Evolutionary conservation across 2,113 vertebrate species (phyloP).

Genomic region (Atractosteus spatula): DNA sequence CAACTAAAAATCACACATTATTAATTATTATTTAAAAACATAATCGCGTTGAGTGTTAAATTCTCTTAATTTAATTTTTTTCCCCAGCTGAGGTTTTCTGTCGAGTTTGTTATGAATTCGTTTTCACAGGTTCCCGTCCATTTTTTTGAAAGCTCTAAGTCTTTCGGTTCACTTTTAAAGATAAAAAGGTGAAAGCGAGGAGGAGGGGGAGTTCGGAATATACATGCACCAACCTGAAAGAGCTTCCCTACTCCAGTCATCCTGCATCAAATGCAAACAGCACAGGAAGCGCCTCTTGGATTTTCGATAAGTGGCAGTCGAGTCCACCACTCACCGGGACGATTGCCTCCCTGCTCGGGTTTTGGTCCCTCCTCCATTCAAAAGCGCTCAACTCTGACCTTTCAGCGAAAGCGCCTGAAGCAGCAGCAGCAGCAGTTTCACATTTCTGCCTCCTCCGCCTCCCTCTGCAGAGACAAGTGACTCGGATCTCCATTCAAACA

Average conservation of each 20-base stretch:
- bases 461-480: slow-evolving; percentile 64
- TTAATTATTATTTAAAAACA: too few species aligned
- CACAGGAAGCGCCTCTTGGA: neutral
- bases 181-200: neutral
- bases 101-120: too few species aligned
- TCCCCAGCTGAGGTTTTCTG: too few species aligned
- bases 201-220: too few species aligned
- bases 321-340: neutral
- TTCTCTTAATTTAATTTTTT: too few species aligned
- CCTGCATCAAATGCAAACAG: neutral
- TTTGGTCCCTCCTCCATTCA: neutral
- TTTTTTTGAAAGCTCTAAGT: too few species aligned
- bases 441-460: slow-evolving; percentile 25
- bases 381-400: slow-evolving; percentile 48
- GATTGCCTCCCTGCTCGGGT: neutral
- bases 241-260: too few species aligned
- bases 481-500: slow-evolving; percentile 67
- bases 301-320: neutral
- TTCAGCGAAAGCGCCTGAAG: slow-evolving; percentile 33
- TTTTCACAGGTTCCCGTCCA: too few species aligned
- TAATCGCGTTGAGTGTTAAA: too few species aligned
- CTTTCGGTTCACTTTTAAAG: too few species aligned
- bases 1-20: too few species aligned
- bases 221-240: too few species aligned
- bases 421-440: slow-evolving; percentile 50